Evolutionary conservation across 2,797 vertebrate genomes (phyloP), one percentile per base, ranked within the genome.

Genomic region (Silurus lanzhouensis): DNA sequence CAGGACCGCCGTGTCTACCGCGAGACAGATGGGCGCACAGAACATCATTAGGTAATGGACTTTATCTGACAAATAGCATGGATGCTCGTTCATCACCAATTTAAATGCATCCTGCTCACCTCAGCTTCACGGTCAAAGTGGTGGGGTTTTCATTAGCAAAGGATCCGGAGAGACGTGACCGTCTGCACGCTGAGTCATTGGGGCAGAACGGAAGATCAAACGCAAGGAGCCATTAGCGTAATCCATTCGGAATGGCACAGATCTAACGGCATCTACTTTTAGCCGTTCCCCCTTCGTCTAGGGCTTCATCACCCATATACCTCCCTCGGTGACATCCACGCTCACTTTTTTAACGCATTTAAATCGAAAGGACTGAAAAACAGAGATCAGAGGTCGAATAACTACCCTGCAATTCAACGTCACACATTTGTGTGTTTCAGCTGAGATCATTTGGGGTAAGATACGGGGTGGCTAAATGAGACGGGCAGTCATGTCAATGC

Each of bases 41-140:
- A 57, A 74, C 74, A 86, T 88, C 84, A 89, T 89, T 89, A 89
- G 82, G 85, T 88, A 90, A 90, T 89, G 90, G 90, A 84, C 82
- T 84, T 81, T 77, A 67, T 83, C 80, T 89, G 80, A 89, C 61
- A 81, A 84, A 85, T 44, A 85, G 81, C 72, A 20, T 22, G 75
- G 67, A 75, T 58, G 72, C 86, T 83, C 64, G 72, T 85, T 86
- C 80, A 71, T 82, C 80, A 81, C 52, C 70, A 78, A 81, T 83
- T 81, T 88, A 87, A 84, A 84, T 25, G 68, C n/a, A 87, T 83
- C 79, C 55, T 31, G 57, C 60, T 77, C 70, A 82, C 78, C 78
- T 75, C 77, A n/a, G 52, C 48, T 72, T 84, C 74, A 52, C 10
- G 55, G 57, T 66, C 67, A 86, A 31, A 80, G 81, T 74, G 76